Conservation (phyloP, 2,797 vertebrate genomes). For the Sebastes iracundus region DNA sequence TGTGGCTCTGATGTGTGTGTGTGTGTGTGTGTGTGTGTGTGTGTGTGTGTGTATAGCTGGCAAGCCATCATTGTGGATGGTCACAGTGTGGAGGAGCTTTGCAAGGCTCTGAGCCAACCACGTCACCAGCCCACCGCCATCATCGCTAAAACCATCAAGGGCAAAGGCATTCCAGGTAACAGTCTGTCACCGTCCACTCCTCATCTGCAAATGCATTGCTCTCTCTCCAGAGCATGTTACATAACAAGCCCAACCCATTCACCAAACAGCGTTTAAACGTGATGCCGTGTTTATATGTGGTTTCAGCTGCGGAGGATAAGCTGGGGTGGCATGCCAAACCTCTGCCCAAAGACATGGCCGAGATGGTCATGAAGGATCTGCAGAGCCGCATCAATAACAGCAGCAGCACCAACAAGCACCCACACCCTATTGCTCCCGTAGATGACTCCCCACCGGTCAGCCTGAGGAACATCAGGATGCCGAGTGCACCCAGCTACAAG, state of each 20-base stretch:
- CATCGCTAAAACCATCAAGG: slow-evolving; percentile 95
- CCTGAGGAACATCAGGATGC: slow-evolving; percentile 92
- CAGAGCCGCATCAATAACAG: slow-evolving; percentile 89
- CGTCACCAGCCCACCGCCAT: slow-evolving; percentile 94
- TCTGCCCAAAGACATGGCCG: slow-evolving; percentile 93
- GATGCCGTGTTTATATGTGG: not conserved
- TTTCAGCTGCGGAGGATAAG: slow-evolving; percentile 92
- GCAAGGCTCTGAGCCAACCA: slow-evolving; percentile 93
- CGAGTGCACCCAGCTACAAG: slow-evolving; percentile 91
- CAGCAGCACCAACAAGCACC: slow-evolving; percentile 93
- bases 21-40: slow-evolving; percentile 21
- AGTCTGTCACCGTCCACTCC: not conserved
- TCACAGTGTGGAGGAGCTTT: slow-evolving; percentile 96
- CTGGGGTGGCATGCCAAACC: slow-evolving; percentile 94
- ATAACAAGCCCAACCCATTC: not conserved
- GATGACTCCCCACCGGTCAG: slow-evolving; percentile 89
- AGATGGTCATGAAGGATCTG: slow-evolving; percentile 90
- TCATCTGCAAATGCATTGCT: not conserved
- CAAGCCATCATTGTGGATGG: slow-evolving; percentile 92
- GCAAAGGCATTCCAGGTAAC: slow-evolving; percentile 93
- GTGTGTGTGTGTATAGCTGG: slow-evolving; percentile 83
- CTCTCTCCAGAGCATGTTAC: not conserved
- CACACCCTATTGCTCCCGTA: slow-evolving; percentile 86
- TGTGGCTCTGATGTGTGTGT: slow-evolving; percentile 22
- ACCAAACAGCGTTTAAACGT: not conserved